Percentiles rank a stretch among this genome's conserved stretches.
phyloP scores from a whole-genome alignment of 2,113 vertebrate genomes.

The Cebidichthys violaceus region DNA sequence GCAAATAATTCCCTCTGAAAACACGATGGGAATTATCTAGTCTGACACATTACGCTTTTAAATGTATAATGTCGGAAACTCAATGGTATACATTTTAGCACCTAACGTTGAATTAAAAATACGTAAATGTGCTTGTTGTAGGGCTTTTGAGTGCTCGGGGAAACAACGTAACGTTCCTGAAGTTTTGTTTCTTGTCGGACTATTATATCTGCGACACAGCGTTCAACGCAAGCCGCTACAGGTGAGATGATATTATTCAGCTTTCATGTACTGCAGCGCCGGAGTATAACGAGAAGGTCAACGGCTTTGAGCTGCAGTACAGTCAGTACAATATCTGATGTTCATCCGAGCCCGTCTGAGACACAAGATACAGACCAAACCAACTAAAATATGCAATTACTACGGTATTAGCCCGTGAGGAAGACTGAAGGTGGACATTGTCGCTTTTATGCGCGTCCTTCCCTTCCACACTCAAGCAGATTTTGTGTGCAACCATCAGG shows the following conservation, averaged over 20 bases:
- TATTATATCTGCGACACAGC: slow-evolving; percentile 45
- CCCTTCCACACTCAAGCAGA: neutral
- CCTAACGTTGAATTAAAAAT: neutral
- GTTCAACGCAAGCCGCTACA: slow-evolving; percentile 30
- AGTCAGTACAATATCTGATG: neutral
- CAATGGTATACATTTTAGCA: accelerated
- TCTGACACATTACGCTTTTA: neutral
- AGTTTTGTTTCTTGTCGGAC: slow-evolving; percentile 66
- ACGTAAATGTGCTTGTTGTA: neutral
- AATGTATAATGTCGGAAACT: neutral
- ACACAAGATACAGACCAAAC: neutral
- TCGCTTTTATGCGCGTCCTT: neutral
- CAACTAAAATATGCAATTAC: neutral
- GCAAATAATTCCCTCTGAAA: slow-evolving; percentile 61
- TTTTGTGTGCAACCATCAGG: neutral
- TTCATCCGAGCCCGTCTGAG: accelerated
- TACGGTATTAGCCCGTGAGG: neutral
- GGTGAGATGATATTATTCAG: slow-evolving; percentile 25
- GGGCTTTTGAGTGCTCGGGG: neutral
- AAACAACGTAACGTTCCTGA: neutral
- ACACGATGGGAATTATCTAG: neutral
- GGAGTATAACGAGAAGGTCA: slow-evolving; percentile 36
- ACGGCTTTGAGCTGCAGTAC: neutral
- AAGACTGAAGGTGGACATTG: slow-evolving; percentile 9
- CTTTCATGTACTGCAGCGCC: slow-evolving; percentile 13